Evolutionary conservation across 2,113 vertebrate species (phyloP).

Genomic region (Psophia crepitans): DNA sequence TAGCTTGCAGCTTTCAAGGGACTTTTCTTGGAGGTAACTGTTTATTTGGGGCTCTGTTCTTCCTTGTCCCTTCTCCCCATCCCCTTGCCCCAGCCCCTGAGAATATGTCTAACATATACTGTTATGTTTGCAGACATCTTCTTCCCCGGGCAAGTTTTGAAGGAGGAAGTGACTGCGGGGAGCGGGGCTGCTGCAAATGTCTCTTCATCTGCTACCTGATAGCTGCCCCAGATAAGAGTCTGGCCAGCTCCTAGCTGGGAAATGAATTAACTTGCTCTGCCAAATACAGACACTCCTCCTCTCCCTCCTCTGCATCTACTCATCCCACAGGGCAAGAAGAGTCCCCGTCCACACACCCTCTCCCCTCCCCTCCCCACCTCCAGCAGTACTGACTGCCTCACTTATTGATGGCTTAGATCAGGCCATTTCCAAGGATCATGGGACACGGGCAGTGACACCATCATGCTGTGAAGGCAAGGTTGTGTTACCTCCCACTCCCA

Average conservation of each 20-base stretch:
- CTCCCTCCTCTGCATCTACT: neutral
- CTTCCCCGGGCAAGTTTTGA: neutral
- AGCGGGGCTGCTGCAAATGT: neutral
- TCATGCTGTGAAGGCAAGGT: neutral
- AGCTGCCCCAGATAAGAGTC: neutral
- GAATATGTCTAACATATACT: neutral
- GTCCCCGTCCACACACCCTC: fast-evolving
- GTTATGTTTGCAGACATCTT: neutral
- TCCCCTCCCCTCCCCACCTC: neutral
- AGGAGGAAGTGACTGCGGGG: slow-evolving; percentile 42
- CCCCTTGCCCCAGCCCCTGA: neutral
- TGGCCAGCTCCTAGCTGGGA: neutral
- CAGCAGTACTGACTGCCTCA: neutral
- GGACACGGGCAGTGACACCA: neutral
- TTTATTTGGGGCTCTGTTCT: neutral
- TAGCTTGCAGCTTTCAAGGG: neutral
- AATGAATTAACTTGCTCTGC: neutral
- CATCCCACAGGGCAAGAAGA: neutral
- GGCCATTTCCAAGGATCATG: neutral
- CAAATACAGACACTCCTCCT: neutral
- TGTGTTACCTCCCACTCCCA: neutral
- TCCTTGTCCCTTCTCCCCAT: neutral
- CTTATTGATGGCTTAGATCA: neutral
- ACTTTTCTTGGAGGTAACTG: neutral
- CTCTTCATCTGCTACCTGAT: neutral